Base-by-base conservation (phyloP, 2,113 vertebrate species). In the Alces alces region DNA sequence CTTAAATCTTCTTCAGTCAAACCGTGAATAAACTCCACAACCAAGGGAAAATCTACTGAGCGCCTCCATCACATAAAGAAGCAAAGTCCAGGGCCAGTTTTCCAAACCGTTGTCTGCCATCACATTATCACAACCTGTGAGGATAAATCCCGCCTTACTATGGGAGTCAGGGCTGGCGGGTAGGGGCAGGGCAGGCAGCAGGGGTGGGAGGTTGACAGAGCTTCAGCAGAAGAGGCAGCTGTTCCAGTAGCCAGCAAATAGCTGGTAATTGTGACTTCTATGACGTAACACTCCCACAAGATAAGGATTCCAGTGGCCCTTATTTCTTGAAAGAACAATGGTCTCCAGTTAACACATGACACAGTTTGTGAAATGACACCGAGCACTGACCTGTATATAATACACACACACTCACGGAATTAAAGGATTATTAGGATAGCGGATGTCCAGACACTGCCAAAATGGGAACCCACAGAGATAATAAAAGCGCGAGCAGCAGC, bases 351-450 rank as follows among this genome's bases (percentile, higher is more conserved):
- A 95, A 93, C 79, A 93, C 93, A 73, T 7, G 84, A 54, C 79
- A 91, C 45, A 15, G 73, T 61, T 58, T 93, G 60, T 91, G 93
- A 93, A 95, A 95, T 4, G 64, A 95, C 47, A 4, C 80, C 27
- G 86, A 66, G 76, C 64, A 28, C 79, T 93, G 93, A 97, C 96
- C 89, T 98, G 92, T 25, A 73, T 84, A 61, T 76, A 95, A 96
- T 36, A 87, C 86, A 52, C n/a, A n/a, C 78, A 52, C 43, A 80
- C 47, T 85, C 76, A 16, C 1, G 45, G 97, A 97, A 96, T 93
- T 96, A 97, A 96, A 93, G 96, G 97, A 97, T 98, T 97, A 98
- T 33, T 66, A 95, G 91, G 95, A 96, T 70, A 93, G 93, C 50
- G 28, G 93, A 97, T 97, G 87, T 96, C 89, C 86, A 97, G 88